Base-by-base conservation (phyloP, 2,888 invertebrate genomes). In the Heteromyza rotundicornis region DNA sequence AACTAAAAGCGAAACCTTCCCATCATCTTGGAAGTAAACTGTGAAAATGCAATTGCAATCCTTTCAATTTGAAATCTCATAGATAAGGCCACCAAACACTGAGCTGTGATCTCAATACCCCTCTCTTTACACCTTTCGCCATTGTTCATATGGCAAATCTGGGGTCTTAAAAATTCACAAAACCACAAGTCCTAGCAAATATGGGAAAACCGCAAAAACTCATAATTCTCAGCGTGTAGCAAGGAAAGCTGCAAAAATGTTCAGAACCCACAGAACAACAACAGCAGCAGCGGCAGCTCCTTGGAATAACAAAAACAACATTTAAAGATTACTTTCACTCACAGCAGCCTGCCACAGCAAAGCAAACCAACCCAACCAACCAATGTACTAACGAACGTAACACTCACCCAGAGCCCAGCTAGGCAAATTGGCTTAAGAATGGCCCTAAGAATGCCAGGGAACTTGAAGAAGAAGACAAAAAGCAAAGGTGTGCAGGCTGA, bases 311-410 rank as follows among this genome's bases (percentile, higher is more conserved):
- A 63, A 63, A 53, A 63, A 63, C 63, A 63, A 63, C 49, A 63
- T 60, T 63, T 63, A 63, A 52, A 56, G 60, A 63, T 63, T 63
- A 63, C 63, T 60, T 57, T 53, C 60, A 57, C 63, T 57, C 35
- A 5, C 19, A 40, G 40, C 8, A 40, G 32, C 32, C 32, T n/a
- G 32, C 32, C 32, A 12, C 32, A 32, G 32, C 32, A n/a, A n/a
- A n/a, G n/a, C n/a, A n/a, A n/a, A n/a, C n/a, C n/a, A n/a, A n/a
- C n/a, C n/a, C n/a, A n/a, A n/a, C n/a, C n/a, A n/a, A n/a, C n/a
- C n/a, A n/a, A n/a, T n/a, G n/a, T 20, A 32, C 54, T 49, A 14
- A 24, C 20, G 20, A 40, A 22, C 23, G n/a, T 23, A 19, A 14
- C 36, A 24, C 16, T 19, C 12, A 47, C 19, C n/a, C 52, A 16